A percentile compares a stretch with the other conserved stretches of the same genome.
phyloP scores from a whole-genome alignment of 2,888 invertebrate genomes.

The Cephalotes varians region DNA sequence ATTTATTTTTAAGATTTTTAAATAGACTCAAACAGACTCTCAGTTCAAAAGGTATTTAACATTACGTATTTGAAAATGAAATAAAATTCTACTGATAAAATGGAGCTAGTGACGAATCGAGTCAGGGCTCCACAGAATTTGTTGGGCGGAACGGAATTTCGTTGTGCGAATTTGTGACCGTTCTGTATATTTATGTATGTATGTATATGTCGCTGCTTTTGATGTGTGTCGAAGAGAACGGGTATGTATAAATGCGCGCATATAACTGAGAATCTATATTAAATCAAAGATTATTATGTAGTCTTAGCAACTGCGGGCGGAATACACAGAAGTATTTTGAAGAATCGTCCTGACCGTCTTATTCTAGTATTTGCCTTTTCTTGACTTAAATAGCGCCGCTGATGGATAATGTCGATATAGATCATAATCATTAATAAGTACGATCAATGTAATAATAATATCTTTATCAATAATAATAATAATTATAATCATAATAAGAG shows the following conservation, averaged over 20 bases:
- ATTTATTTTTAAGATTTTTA: neutral
- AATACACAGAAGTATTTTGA: slow-evolving; percentile 67
- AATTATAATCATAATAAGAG: slow-evolving; percentile 47
- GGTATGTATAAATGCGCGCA: slow-evolving; percentile 16
- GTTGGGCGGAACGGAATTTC: slow-evolving; percentile 19
- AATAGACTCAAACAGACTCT: neutral
- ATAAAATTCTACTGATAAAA: neutral
- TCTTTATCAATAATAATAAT: slow-evolving; percentile 58
- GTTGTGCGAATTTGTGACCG: slow-evolving; percentile 53
- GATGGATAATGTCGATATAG: slow-evolving; percentile 51
- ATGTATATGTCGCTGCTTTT: slow-evolving; percentile 53
- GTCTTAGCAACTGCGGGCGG: slow-evolving; percentile 65
- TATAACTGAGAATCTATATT: slow-evolving; percentile 69
- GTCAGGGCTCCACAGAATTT: neutral
- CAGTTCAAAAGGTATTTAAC: neutral
- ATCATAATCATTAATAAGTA: slow-evolving; percentile 49
- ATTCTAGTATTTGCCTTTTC: slow-evolving; percentile 58
- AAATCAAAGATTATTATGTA: slow-evolving; percentile 77
- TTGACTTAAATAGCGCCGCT: slow-evolving; percentile 33
- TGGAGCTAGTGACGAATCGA: neutral
- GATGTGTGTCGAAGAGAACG: slow-evolving; percentile 25
- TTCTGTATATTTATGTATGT: slow-evolving; percentile 57
- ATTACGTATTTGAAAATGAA: neutral
- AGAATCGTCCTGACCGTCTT: slow-evolving; percentile 56
- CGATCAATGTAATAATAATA: slow-evolving; percentile 57